phyloP scores from a whole-genome alignment of 2,888 invertebrate species.

The Automeris io region DNA sequence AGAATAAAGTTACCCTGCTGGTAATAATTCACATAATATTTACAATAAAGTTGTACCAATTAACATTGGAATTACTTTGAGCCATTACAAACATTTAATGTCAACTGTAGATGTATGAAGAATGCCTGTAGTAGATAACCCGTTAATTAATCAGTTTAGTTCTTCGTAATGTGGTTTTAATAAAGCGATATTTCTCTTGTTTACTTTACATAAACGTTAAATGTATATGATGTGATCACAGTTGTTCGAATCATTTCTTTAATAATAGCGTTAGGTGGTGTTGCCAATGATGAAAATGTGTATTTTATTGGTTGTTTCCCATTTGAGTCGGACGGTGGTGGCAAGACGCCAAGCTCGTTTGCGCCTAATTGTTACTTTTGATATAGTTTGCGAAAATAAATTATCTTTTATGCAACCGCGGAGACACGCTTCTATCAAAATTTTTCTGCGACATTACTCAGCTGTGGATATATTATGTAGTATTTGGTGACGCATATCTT shows the following conservation, averaged over 20 bases:
- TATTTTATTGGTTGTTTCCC: constrained; percentile 8
- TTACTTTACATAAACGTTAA: not conserved
- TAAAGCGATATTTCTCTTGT: too few species aligned
- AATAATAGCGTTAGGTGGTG: constrained; percentile 6
- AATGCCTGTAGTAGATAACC: too few species aligned
- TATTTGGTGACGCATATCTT: not conserved
- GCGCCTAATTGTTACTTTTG: constrained; percentile 1
- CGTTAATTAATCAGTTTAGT: too few species aligned
- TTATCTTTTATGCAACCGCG: not conserved
- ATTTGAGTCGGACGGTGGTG: not conserved
- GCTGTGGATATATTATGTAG: too few species aligned
- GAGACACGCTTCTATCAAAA: not conserved
- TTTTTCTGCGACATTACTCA: not conserved
- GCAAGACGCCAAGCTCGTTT: constrained; percentile 1
- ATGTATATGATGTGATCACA: not conserved
- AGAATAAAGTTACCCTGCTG: too few species aligned
- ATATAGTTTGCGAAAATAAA: not conserved
- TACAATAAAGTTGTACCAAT: too few species aligned
- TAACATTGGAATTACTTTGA: too few species aligned
- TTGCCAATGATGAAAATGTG: constrained; percentile 1
- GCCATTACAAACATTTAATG: too few species aligned
- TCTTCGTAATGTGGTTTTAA: too few species aligned
- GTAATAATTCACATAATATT: too few species aligned
- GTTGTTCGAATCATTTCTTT: not conserved
- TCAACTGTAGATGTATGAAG: too few species aligned